phyloP scores from a whole-genome alignment of 2,888 invertebrate species.

The Sesamia inferens region DNA sequence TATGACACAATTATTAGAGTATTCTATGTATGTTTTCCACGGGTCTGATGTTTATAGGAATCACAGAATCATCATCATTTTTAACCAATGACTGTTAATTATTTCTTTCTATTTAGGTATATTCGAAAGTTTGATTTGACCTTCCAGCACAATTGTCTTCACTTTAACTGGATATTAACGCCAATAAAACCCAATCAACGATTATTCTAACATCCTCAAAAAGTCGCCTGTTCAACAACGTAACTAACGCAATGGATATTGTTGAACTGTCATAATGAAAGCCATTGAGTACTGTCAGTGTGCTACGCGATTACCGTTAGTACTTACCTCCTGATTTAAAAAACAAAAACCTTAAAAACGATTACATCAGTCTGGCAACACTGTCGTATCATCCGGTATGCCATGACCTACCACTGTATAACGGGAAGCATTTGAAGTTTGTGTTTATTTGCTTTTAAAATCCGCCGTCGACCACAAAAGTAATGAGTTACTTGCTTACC shows the following conservation, averaged over 20 bases:
- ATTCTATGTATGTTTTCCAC: neutral
- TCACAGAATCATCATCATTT: neutral
- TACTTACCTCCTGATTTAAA: neutral
- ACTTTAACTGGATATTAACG: neutral
- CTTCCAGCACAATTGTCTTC: neutral
- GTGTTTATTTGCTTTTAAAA: constrained; percentile 63
- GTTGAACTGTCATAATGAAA: too few species aligned
- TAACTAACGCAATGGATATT: too few species aligned
- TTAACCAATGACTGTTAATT: neutral
- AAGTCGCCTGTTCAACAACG: too few species aligned
- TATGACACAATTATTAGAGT: too few species aligned
- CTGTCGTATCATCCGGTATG: constrained; percentile 54
- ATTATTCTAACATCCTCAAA: neutral
- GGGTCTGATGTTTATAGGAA: neutral
- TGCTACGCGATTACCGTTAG: too few species aligned
- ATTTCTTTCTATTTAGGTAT: neutral
- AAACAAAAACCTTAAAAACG: too few species aligned
- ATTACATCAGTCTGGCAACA: constrained; percentile 34
- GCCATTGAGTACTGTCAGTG: too few species aligned
- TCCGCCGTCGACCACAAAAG: constrained; percentile 55
- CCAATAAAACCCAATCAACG: neutral
- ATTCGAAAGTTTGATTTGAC: neutral
- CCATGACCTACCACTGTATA: constrained; percentile 74
- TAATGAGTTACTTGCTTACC: constrained; percentile 60
- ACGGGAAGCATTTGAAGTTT: constrained; percentile 76